Percentiles rank a stretch among this genome's conserved stretches.
phyloP scores from a whole-genome alignment of 2,888 invertebrate species.

The Brachylomia viminalis region DNA sequence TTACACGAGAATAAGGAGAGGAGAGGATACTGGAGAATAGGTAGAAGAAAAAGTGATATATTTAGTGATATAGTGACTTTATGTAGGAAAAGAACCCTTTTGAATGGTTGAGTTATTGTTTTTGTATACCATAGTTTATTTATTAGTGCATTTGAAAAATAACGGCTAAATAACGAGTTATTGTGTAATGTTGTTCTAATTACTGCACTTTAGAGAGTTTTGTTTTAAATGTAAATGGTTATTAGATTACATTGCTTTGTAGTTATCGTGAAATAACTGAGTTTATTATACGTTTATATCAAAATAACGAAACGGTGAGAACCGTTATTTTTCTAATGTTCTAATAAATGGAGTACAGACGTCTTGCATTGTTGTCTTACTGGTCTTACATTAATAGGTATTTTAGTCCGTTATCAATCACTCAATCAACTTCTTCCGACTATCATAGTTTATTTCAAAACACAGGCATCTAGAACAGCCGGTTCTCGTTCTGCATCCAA shows the following conservation, averaged over 20 bases:
- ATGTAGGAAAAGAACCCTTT: background rate
- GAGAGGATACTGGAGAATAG: too few relatives aligned
- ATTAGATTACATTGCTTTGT: too few relatives aligned
- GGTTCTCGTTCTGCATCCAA: background rate
- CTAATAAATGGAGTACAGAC: background rate
- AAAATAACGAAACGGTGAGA: too few relatives aligned
- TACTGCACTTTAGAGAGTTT: too few relatives aligned
- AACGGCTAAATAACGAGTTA: too few relatives aligned
- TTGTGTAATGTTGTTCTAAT: too few relatives aligned
- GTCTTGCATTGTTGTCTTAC: background rate
- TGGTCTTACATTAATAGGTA: background rate
- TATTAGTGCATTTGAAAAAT: too few relatives aligned
- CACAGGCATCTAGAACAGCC: background rate
- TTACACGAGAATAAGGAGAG: background rate
- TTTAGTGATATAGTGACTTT: background rate
- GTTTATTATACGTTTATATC: too few relatives aligned
- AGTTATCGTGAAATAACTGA: too few relatives aligned
- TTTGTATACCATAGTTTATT: background rate
- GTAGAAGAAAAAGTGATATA: background rate
- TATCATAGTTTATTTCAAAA: background rate
- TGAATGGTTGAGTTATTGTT: constrained; percentile 11
- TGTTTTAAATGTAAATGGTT: too few relatives aligned
- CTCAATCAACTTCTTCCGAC: too few relatives aligned
- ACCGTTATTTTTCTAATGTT: too few relatives aligned
- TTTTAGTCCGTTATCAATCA: background rate